These are phyloP conservation scores for Batillaria attramentaria DNA, from an alignment of 1,140 invertebrate genomes.

Conservation along the genomic window DNA sequence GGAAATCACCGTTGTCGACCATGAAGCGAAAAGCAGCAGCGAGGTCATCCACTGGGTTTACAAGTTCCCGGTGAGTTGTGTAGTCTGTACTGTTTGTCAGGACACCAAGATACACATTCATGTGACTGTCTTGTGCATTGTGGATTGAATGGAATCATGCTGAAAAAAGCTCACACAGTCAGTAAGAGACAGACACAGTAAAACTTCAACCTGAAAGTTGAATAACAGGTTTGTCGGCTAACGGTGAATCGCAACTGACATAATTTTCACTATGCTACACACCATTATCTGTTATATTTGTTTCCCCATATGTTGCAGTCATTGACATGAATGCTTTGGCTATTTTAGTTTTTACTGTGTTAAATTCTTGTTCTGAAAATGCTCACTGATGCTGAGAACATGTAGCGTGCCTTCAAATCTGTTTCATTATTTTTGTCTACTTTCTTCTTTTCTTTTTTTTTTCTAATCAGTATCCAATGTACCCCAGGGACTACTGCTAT, in stretches of 20 bases:
- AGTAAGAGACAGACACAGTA: too few relatives aligned
- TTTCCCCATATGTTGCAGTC: neutral
- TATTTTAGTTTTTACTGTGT: neutral
- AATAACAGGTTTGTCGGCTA: too few relatives aligned
- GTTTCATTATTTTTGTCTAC: conserved; percentile 43
- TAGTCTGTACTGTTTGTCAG: neutral
- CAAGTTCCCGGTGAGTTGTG: conserved; percentile 70
- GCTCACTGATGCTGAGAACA: neutral
- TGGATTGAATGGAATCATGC: neutral
- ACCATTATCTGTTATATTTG: neutral
- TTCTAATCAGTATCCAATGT: conserved; percentile 74
- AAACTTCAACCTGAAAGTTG: too few relatives aligned
- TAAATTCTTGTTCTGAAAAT: neutral
- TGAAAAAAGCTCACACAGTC: neutral
- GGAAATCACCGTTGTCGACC: conserved; percentile 70
- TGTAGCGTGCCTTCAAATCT: neutral
- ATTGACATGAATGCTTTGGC: neutral
- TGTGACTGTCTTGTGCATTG: neutral
- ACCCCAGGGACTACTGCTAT: conserved; percentile 72
- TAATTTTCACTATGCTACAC: too few relatives aligned
- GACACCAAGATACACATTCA: neutral
- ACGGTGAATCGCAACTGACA: too few relatives aligned
- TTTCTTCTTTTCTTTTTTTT: too few relatives aligned
- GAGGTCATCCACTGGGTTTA: conserved; percentile 74
- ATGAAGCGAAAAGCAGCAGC: conserved; percentile 59